Evolutionary conservation across 1,140 invertebrate species (phyloP).

Genomic region (Camponotus pennsylvanicus): DNA sequence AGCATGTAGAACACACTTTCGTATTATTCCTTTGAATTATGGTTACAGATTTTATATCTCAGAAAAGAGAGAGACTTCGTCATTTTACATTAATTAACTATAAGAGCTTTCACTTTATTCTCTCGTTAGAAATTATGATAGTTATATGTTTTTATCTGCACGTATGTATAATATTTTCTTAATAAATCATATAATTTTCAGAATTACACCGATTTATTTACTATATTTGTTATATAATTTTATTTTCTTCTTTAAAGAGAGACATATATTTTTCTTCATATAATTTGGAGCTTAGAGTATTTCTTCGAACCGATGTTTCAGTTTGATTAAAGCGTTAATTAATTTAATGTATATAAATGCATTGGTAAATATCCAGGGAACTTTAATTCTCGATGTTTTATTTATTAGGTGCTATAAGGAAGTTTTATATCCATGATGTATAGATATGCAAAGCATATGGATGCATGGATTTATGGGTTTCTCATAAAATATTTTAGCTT

Average conservation of each 20-base stretch:
- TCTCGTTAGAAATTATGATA: neutral
- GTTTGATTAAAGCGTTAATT: conserved; percentile 8
- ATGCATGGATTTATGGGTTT: neutral
- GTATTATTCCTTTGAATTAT: conserved; percentile 1
- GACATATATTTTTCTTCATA: neutral
- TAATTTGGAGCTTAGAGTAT: neutral
- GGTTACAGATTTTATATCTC: neutral
- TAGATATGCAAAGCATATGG: neutral
- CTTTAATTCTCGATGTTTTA: conserved; percentile 29
- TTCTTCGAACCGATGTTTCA: neutral
- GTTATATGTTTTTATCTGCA: neutral
- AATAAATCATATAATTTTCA: neutral
- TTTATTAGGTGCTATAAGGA: conserved; percentile 12
- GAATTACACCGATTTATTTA: neutral
- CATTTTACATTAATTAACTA: conserved; percentile 17
- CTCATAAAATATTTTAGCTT: conserved; percentile 17
- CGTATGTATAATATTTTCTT: neutral
- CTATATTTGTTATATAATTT: neutral
- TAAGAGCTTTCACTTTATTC: neutral
- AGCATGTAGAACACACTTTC: neutral
- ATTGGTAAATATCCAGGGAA: conserved; percentile 19
- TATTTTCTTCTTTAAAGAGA: neutral
- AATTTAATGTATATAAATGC: conserved; percentile 11
- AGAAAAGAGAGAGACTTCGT: neutral
- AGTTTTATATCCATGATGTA: neutral